Evolutionary conservation across 2,113 vertebrate species (phyloP).

Genomic region (Heptranchias perlo): DNA sequence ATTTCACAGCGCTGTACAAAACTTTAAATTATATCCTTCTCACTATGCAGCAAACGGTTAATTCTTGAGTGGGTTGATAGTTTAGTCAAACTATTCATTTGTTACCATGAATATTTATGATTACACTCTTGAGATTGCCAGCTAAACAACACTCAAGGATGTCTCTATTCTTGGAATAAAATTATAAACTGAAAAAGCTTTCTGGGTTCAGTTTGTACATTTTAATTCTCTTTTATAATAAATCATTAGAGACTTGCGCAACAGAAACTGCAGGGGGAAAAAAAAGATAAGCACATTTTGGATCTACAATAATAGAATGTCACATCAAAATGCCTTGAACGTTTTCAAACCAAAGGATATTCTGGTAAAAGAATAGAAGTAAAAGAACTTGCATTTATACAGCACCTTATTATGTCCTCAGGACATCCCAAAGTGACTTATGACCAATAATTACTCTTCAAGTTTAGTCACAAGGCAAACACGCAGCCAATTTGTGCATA

Average conservation of each 20-base stretch:
- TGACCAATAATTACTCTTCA: not conserved
- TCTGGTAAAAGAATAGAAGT: not conserved
- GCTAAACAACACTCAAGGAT: not conserved
- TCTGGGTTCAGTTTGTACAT: not conserved
- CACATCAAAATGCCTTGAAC: not conserved
- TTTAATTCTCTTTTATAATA: not conserved
- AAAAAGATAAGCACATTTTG: not conserved
- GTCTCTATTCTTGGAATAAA: not conserved
- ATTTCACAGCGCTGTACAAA: not conserved
- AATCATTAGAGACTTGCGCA: not conserved
- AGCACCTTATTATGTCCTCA: not conserved
- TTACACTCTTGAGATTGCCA: not conserved
- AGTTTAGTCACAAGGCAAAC: not conserved
- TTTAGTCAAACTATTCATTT: not conserved
- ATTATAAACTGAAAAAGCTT: not conserved
- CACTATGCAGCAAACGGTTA: not conserved
- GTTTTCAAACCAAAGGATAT: not conserved
- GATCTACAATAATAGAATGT: not conserved
- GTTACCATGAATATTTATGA: slow-evolving; percentile 9
- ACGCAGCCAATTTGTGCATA: not conserved
- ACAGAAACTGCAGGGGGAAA: not conserved
- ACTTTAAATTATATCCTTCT: not conserved
- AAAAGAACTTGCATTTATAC: not conserved
- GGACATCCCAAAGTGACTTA: not conserved
- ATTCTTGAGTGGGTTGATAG: not conserved